These are phyloP conservation scores for Conopomorpha cramerella DNA, from an alignment of 1,140 invertebrate species.

Conservation along the genomic window DNA sequence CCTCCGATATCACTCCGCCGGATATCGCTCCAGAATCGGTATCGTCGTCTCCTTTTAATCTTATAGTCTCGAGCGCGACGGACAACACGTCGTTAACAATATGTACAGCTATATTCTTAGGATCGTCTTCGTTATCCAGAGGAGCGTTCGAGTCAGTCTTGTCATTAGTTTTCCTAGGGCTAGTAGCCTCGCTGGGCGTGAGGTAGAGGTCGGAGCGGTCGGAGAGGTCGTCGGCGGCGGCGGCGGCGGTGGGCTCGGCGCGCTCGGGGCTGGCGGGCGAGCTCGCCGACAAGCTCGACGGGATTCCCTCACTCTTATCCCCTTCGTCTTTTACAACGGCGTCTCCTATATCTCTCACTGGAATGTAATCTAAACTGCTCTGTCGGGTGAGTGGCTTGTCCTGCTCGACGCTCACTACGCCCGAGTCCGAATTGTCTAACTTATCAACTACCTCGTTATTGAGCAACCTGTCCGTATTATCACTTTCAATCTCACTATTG, in stretches of 20 bases:
- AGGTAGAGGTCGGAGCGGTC: constrained; percentile 66
- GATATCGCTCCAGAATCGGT: constrained; percentile 47
- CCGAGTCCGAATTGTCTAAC: constrained; percentile 38
- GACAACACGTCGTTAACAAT: constrained; percentile 55
- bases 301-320: constrained; percentile 49
- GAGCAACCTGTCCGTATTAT: constrained; percentile 47
- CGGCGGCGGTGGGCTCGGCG: constrained; percentile 24
- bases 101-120: constrained; percentile 47
- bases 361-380: constrained; percentile 56
- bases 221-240: constrained; percentile 51
- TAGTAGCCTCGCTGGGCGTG: constrained; percentile 63
- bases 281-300: constrained; percentile 52
- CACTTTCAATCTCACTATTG: constrained; percentile 20
- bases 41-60: constrained; percentile 43
- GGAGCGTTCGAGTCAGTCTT: constrained; percentile 55
- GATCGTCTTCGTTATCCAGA: constrained; percentile 61
- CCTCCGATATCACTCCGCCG: constrained; percentile 41
- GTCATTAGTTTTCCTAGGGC: constrained; percentile 47
- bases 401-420: constrained; percentile 32
- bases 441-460: constrained; percentile 66
- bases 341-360: constrained; percentile 53
- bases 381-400: constrained; percentile 62
- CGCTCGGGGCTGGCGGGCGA: constrained; percentile 53
- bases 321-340: constrained; percentile 41
- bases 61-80: constrained; percentile 51